A percentile compares a stretch with the other conserved stretches of the same genome.
These are phyloP conservation scores for roundworm (Caenorhabditis elegans) DNA, from an alignment of 1,140 invertebrate genomes.

Conservation along the genomic window DNA sequence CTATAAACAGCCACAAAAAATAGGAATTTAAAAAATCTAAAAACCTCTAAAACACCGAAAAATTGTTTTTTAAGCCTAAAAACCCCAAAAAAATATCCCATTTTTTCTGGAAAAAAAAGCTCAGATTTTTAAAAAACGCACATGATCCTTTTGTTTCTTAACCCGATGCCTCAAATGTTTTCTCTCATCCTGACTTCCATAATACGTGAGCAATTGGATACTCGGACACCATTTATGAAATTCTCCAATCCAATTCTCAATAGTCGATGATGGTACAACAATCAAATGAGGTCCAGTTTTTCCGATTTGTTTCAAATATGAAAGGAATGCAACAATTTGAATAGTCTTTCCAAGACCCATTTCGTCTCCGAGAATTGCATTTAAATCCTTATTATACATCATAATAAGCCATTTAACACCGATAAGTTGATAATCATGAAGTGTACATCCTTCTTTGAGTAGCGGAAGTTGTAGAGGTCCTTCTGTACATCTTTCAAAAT, in stretches of 20 bases:
- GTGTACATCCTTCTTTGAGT: slow-evolving; percentile 18
- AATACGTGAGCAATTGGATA: slow-evolving; percentile 50
- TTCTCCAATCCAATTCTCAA: slow-evolving; percentile 63
- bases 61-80: neutral
- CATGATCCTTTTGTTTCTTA: slow-evolving; percentile 45
- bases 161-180: slow-evolving; percentile 46
- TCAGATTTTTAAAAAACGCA: neutral
- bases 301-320: slow-evolving; percentile 53
- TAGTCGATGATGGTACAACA: slow-evolving; percentile 61
- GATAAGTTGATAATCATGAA: slow-evolving; percentile 86
- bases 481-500: slow-evolving; percentile 36
- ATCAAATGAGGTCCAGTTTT: slow-evolving; percentile 56
- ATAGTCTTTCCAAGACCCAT: slow-evolving; percentile 72
- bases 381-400: slow-evolving; percentile 83
- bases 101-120: too few species aligned
- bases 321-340: slow-evolving; percentile 58
- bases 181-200: slow-evolving; percentile 55
- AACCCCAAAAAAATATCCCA: too few species aligned
- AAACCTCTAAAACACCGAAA: too few species aligned
- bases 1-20: too few species aligned
- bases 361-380: slow-evolving; percentile 89
- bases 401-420: slow-evolving; percentile 90
- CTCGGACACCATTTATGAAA: slow-evolving; percentile 57
- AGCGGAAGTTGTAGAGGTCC: neutral
- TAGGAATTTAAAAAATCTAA: too few species aligned